Conservation (phyloP, 1,140 invertebrate species). For the Brachionus rubens region DNA sequence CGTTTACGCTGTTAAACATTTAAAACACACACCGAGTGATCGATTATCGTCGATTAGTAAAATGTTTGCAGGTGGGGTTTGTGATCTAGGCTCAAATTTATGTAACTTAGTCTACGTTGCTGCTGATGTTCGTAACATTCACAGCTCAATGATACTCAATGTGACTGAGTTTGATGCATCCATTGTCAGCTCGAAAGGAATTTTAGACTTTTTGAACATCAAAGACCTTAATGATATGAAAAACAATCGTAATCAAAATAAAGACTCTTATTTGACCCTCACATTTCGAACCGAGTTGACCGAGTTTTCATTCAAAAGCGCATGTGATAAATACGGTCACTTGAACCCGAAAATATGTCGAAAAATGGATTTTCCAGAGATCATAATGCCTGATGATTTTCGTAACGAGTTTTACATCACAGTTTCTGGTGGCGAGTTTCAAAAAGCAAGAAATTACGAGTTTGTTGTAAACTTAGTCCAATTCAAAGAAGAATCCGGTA, state of each 20-base stretch:
- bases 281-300: conserved; percentile 28
- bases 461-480: conserved; percentile 13
- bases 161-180: conserved; percentile 32
- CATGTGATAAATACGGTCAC: conserved; percentile 6
- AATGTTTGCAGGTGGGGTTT: conserved; percentile 19
- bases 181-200: neutral
- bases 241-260: neutral
- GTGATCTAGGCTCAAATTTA: conserved; percentile 35
- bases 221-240: neutral
- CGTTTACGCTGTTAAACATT: neutral
- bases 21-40: neutral
- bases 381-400: conserved; percentile 45
- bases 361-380: conserved; percentile 46
- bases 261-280: neutral
- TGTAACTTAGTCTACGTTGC: conserved; percentile 28
- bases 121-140: conserved; percentile 19
- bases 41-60: neutral
- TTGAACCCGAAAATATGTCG: conserved; percentile 39
- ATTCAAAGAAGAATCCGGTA: neutral
- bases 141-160: conserved; percentile 22
- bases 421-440: conserved; percentile 29
- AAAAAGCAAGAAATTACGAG: conserved; percentile 41
- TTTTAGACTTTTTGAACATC: neutral
- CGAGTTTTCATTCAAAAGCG: conserved; percentile 24
- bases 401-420: conserved; percentile 41